Conservation (phyloP, 1,140 invertebrate species). For the Drosophila jambulina region DNA sequence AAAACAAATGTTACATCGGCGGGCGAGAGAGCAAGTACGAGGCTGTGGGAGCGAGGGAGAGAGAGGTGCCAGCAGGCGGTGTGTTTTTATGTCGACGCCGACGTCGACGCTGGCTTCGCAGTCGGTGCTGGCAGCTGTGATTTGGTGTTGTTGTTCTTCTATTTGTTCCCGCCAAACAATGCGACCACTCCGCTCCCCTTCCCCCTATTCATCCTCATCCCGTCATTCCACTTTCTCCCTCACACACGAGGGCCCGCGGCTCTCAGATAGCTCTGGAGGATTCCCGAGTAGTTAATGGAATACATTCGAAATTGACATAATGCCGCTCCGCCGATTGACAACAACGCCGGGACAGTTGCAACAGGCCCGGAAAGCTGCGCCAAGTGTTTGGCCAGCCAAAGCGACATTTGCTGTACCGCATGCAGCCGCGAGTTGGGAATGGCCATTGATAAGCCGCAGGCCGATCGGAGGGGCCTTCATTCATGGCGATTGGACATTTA, state of each 20-base stretch:
- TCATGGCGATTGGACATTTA: neutral
- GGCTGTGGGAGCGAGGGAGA: neutral
- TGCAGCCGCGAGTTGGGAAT: neutral
- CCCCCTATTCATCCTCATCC: neutral
- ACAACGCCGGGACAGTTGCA: slow-evolving; percentile 21
- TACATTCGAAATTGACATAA: slow-evolving; percentile 36
- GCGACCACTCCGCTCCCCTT: neutral
- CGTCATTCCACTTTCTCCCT: slow-evolving; percentile 11
- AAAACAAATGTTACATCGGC: slow-evolving; percentile 48
- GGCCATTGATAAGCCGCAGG: slow-evolving; percentile 8
- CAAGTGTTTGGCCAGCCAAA: slow-evolving; percentile 46
- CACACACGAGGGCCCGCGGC: slow-evolving; percentile 32
- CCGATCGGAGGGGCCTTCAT: neutral
- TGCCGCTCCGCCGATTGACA: slow-evolving; percentile 14
- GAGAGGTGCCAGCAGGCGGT: slow-evolving; percentile 20
- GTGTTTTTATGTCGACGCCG: slow-evolving; percentile 45
- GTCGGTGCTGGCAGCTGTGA: slow-evolving; percentile 48
- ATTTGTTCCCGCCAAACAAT: slow-evolving; percentile 58
- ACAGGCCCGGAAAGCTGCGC: slow-evolving; percentile 13
- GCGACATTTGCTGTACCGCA: slow-evolving; percentile 31
- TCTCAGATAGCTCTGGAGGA: slow-evolving; percentile 27
- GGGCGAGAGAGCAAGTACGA: slow-evolving; percentile 1
- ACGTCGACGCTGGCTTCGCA: slow-evolving; percentile 7
- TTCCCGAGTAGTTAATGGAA: slow-evolving; percentile 51
- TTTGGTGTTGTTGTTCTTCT: slow-evolving; percentile 41